Conservation (phyloP, 2,888 invertebrate species). For the Hipparchia sbordonii region DNA sequence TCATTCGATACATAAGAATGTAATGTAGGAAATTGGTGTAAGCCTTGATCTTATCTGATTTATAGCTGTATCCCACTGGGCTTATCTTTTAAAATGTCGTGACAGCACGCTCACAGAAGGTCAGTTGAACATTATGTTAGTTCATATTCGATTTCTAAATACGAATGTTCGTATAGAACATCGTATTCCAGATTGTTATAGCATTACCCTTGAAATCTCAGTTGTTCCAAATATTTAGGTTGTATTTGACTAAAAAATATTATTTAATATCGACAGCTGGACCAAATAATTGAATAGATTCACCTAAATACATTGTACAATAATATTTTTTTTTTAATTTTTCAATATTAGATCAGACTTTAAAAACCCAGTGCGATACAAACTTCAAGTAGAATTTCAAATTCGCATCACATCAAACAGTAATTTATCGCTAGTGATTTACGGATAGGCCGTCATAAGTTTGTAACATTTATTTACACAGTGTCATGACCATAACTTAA, state of each 20-base stretch:
- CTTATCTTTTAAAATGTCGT: neutral
- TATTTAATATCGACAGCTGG: neutral
- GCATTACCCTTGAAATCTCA: neutral
- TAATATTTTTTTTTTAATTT: too few relatives aligned
- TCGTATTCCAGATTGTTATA: constrained; percentile 6
- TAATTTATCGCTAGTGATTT: constrained; percentile 8
- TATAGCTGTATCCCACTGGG: constrained; percentile 1
- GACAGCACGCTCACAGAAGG: neutral
- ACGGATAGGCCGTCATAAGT: neutral
- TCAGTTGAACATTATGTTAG: neutral
- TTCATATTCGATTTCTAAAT: neutral
- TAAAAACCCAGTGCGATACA: neutral
- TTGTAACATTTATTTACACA: neutral
- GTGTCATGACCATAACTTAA: neutral
- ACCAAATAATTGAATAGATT: too few relatives aligned
- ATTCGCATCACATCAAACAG: neutral
- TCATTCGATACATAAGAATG: neutral
- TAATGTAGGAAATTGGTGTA: constrained; percentile 6
- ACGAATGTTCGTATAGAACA: neutral
- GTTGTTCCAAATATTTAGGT: neutral
- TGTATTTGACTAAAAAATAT: neutral
- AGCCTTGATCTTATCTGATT: constrained; percentile 5
- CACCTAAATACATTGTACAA: too few relatives aligned
- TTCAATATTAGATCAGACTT: neutral
- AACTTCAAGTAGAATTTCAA: neutral